Percentiles rank a stretch among this genome's conserved stretches.
Conservation (phyloP, 37 sponge, comb jelly and placozoan genomes). For the Tethya wilhelma region DNA sequence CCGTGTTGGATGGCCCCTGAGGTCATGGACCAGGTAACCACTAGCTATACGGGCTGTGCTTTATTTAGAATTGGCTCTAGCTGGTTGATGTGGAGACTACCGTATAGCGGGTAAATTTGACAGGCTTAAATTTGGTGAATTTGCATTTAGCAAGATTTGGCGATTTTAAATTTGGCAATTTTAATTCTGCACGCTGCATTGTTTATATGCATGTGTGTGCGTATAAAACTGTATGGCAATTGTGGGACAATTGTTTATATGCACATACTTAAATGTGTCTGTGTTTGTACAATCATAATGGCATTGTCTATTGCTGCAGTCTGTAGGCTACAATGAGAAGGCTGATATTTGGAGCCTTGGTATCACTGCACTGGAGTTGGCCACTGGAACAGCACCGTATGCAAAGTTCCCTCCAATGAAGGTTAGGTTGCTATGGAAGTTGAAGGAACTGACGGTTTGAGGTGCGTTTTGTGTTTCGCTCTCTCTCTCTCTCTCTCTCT, state of each 20-base stretch:
- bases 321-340: conserved; percentile 81
- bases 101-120: too few relatives aligned
- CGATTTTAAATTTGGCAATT: too few relatives aligned
- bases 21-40: conserved; percentile 86
- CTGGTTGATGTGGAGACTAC: too few relatives aligned
- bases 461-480: neutral
- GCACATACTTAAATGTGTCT: neutral
- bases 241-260: neutral
- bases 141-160: too few relatives aligned
- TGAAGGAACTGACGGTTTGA: neutral
- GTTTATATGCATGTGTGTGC: too few relatives aligned
- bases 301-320: conserved; percentile 7
- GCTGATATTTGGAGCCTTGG: conserved; percentile 92
- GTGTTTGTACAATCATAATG: too few relatives aligned
- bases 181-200: too few relatives aligned
- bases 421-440: conserved; percentile 9
- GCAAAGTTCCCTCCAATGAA: conserved; percentile 99
- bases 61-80: too few relatives aligned
- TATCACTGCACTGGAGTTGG: conserved; percentile 95
- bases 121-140: too few relatives aligned
- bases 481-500: conserved; percentile 12
- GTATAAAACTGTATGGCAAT: too few relatives aligned
- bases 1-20: conserved; percentile 99
- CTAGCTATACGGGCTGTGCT: too few relatives aligned
- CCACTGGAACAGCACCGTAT: conserved; percentile 96